A percentile compares a stretch with the other conserved stretches of the same genome.
phyloP scores from a whole-genome alignment of 2,888 invertebrate species.

The Acrobasis repandana region DNA sequence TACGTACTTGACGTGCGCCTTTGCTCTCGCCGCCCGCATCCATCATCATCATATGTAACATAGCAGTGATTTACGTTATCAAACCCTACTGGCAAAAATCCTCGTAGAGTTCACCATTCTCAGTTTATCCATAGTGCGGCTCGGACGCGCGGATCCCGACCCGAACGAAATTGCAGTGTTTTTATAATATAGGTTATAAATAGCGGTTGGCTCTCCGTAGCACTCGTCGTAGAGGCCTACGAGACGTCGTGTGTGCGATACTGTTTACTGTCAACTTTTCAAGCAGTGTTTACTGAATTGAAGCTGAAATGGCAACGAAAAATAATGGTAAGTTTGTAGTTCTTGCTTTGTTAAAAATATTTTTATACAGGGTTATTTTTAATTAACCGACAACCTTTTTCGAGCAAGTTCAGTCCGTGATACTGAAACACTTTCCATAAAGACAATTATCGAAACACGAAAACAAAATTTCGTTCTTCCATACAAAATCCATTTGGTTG shows the following conservation, averaged over 20 bases:
- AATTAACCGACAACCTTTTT: too few species aligned
- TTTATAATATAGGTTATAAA: slow-evolving; percentile 49
- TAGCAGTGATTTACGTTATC: slow-evolving; percentile 56
- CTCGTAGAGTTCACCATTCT: slow-evolving; percentile 56
- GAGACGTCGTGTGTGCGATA: slow-evolving; percentile 40
- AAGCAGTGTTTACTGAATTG: background rate
- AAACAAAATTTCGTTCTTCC: too few species aligned
- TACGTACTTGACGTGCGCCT: background rate
- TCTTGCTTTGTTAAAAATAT: background rate
- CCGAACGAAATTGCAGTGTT: slow-evolving; percentile 40
- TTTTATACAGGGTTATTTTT: too few species aligned
- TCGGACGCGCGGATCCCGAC: slow-evolving; percentile 50
- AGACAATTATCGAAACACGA: too few species aligned
- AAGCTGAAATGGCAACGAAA: slow-evolving; percentile 16
- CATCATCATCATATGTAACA: slow-evolving; percentile 38
- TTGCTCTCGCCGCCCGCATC: slow-evolving; percentile 9
- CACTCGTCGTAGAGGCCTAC: slow-evolving; percentile 62
- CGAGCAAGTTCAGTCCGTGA: too few species aligned
- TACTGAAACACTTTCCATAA: too few species aligned
- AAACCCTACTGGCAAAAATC: slow-evolving; percentile 50
- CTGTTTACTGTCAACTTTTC: background rate
- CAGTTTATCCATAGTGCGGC: slow-evolving; percentile 54
- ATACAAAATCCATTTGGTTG: too few species aligned
- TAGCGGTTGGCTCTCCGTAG: slow-evolving; percentile 58
- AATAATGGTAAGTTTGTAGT: background rate